A percentile compares a stretch with the other conserved stretches of the same genome.
Evolutionary conservation across 2,113 vertebrate species (phyloP).

Genomic region (Bujurquina vittata): DNA sequence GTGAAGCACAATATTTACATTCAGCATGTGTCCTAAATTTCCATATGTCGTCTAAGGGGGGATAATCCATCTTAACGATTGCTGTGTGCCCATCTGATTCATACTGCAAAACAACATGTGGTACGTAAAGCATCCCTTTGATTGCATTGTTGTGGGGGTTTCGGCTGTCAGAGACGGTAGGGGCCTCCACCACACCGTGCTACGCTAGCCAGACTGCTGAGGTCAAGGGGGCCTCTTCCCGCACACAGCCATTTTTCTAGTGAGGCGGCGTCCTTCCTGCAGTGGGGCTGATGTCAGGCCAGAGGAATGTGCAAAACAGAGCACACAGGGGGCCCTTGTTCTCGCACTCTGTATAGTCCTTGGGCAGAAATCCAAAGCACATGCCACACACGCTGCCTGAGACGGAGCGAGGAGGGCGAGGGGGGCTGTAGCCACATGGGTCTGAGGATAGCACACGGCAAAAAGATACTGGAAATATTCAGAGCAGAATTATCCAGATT

Average conservation of each 20-base stretch:
- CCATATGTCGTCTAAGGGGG: constrained; percentile 51
- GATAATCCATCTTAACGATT: constrained; percentile 74
- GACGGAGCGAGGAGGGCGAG: not conserved
- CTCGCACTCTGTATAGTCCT: constrained; percentile 54
- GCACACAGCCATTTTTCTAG: constrained; percentile 46
- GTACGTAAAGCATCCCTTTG: constrained; percentile 74
- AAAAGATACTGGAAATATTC: not conserved
- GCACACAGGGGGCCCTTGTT: constrained; percentile 77
- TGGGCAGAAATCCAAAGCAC: constrained; percentile 62
- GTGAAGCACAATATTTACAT: constrained; percentile 70
- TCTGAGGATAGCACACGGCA: not conserved
- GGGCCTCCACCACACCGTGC: constrained; percentile 14
- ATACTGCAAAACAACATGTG: constrained; percentile 75
- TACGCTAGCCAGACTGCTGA: constrained; percentile 62
- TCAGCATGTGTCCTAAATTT: constrained; percentile 73
- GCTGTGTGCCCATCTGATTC: constrained; percentile 58
- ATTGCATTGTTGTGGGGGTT: constrained; percentile 67
- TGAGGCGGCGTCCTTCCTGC: constrained; percentile 65
- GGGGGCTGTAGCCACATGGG: not conserved
- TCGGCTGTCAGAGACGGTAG: constrained; percentile 43
- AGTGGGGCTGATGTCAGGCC: constrained; percentile 71
- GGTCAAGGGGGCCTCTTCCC: constrained; percentile 64
- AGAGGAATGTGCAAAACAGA: constrained; percentile 74
- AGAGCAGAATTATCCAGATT: not conserved
- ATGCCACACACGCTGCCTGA: constrained; percentile 65